Conservation (phyloP, 2,888 invertebrate species). For the Mamestra brassicae region DNA sequence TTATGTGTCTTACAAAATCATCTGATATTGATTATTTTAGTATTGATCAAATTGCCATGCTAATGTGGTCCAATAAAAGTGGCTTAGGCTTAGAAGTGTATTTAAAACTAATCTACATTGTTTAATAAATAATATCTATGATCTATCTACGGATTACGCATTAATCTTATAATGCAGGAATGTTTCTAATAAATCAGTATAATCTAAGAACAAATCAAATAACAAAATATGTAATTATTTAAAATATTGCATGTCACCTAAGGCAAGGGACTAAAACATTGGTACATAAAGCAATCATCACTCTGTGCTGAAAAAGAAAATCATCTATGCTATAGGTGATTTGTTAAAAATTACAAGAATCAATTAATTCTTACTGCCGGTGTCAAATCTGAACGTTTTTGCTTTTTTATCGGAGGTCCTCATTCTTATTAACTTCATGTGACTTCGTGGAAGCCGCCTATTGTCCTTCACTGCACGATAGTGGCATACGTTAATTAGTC, state of each 20-base stretch:
- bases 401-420: constrained; percentile 90
- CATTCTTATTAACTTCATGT: constrained; percentile 92
- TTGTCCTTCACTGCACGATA: constrained; percentile 85
- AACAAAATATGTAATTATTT: constrained; percentile 18
- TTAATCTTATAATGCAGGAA: constrained; percentile 37
- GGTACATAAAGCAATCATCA: constrained; percentile 77
- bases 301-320: constrained; percentile 79
- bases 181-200: constrained; percentile 31
- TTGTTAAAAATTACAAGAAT: constrained; percentile 63
- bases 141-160: constrained; percentile 40
- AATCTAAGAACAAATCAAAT: constrained; percentile 40
- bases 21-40: constrained; percentile 22
- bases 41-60: constrained; percentile 26
- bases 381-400: constrained; percentile 92
- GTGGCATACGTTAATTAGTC: constrained; percentile 67
- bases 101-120: constrained; percentile 42
- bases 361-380: constrained; percentile 90
- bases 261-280: constrained; percentile 68
- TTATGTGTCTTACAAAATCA: constrained; percentile 23
- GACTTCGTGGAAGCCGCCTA: constrained; percentile 90
- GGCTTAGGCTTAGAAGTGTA: constrained; percentile 32
- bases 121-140: constrained; percentile 15
- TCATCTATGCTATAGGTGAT: constrained; percentile 67
- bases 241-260: constrained; percentile 63
- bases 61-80: constrained; percentile 38